Evolutionary conservation across 2,888 invertebrate species (phyloP).

Genomic region (Bedellia somnulentella): DNA sequence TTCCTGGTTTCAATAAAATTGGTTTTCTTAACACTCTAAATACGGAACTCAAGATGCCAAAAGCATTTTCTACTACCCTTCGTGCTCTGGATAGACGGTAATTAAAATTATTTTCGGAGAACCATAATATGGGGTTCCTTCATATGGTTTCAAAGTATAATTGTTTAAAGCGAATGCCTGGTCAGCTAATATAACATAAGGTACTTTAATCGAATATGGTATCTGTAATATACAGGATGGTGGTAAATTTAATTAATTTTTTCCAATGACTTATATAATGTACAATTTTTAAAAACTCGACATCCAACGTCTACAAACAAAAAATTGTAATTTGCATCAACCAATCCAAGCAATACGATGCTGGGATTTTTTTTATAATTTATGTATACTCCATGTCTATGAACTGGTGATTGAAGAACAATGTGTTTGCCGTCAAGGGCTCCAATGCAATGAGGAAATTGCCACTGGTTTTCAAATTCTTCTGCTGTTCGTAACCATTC

Average conservation of each 20-base stretch:
- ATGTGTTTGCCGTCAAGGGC: conserved; percentile 11
- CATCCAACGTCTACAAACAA: conserved; percentile 5
- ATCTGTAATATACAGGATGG: conserved; percentile 11
- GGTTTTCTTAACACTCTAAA: conserved; percentile 8
- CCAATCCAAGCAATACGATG: conserved; percentile 4
- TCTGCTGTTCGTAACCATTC: conserved; percentile 6
- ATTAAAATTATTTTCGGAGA: conserved; percentile 16
- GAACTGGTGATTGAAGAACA: conserved; percentile 8
- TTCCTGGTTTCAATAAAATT: conserved; percentile 13
- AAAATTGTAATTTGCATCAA: conserved; percentile 5
- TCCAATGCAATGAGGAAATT: conserved; percentile 9
- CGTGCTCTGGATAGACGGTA: conserved; percentile 14
- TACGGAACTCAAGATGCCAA: conserved; percentile 11
- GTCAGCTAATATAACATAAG: conserved; percentile 13
- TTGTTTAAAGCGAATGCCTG: conserved; percentile 13
- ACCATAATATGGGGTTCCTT: conserved; percentile 11
- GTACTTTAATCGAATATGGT: conserved; percentile 14
- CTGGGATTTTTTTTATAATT: conserved; percentile 4
- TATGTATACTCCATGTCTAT: conserved; percentile 7
- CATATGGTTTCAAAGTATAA: conserved; percentile 14
- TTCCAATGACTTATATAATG: conserved; percentile 4
- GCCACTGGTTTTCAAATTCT: conserved; percentile 8
- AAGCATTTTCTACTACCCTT: conserved; percentile 16
- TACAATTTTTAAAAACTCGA: conserved; percentile 7
- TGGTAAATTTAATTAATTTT: conserved; percentile 8